Base-by-base conservation (phyloP, 2,888 invertebrate genomes). In the Volucella zonaria region DNA sequence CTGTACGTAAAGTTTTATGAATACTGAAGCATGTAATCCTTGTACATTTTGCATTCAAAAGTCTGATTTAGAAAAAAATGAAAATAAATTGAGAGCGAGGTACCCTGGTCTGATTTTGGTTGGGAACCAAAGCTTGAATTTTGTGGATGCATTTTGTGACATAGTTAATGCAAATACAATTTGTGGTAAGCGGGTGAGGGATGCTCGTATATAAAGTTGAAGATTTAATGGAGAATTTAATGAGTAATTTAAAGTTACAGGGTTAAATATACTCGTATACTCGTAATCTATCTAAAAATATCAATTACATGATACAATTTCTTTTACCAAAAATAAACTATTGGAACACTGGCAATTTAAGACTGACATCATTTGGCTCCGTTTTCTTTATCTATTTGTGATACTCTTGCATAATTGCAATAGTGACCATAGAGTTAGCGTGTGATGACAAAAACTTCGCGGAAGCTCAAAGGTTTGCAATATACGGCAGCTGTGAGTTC, bases 1-100 rank as follows among this genome's bases (percentile, higher is more conserved):
- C 40, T 59, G 38, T 38, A 59, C 58, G 58, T 59, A 59, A 59
- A 59, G 58, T 42, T 59, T 42, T 59, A 10, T 59, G 58, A 42
- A 59, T 15, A 40, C 42, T 42, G 58, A 40, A 42, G 58, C 58
- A 40, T 59, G 58, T 59, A 59, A 59, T 59, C 58, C 58, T 14
- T 31, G 15, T 42, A 59, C 15, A 40, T 15, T 38, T 42, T 59
- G 1, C 31, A 31, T 31, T 56, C 38, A 38, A 31, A n/a, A 14
- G 8, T 31, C 31, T 8, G 31, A 54, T 54, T 67, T 45, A 14
- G 14, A 45, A 45, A 10, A 23, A 45, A 54, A 31, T 23, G 3
- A 67, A 31, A 31, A 31, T 43, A 67, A 67, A 54, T 52, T 54
- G 52, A 14, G 10, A n/a, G 15, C 18, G 23, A 23, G n/a, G 23